Evolutionary conservation across 1,140 invertebrate species (phyloP).

Genomic region (Drosophila kepulauana): DNA sequence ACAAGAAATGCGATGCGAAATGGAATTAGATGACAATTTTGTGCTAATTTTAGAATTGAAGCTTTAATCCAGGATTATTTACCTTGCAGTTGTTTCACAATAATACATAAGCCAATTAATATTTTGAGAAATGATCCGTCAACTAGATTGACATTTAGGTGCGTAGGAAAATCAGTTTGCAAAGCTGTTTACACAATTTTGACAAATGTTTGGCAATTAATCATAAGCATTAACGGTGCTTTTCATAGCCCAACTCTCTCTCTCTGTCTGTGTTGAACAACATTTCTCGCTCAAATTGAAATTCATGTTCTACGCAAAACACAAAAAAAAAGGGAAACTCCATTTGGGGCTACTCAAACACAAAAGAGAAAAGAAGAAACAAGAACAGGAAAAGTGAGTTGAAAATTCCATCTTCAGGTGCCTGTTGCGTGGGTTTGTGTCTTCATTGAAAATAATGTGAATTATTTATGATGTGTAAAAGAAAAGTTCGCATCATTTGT

Average conservation of each 20-base stretch:
- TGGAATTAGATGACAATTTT: no score
- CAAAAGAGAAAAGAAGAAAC: not conserved
- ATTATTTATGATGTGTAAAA: conserved; percentile 66
- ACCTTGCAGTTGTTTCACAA: not conserved
- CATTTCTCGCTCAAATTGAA: conserved; percentile 24
- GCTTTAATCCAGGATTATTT: not conserved
- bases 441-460: conserved; percentile 66
- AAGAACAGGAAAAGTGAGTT: not conserved
- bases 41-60: not conserved
- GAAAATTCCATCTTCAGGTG: conserved; percentile 14
- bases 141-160: conserved; percentile 18
- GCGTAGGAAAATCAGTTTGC: conserved; percentile 10
- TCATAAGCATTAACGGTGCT: conserved; percentile 15
- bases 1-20: no score
- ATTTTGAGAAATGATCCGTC: not conserved
- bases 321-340: not conserved
- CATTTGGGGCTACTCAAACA: conserved; percentile 12
- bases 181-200: conserved; percentile 11
- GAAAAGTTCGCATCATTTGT: conserved; percentile 56
- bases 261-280: not conserved
- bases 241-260: not conserved
- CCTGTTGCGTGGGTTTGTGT: conserved; percentile 26
- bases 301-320: not conserved
- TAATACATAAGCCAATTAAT: conserved; percentile 1
- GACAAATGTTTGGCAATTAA: conserved; percentile 43